phyloP scores from a whole-genome alignment of 2,113 vertebrate genomes.

The Chaetops frenatus region DNA sequence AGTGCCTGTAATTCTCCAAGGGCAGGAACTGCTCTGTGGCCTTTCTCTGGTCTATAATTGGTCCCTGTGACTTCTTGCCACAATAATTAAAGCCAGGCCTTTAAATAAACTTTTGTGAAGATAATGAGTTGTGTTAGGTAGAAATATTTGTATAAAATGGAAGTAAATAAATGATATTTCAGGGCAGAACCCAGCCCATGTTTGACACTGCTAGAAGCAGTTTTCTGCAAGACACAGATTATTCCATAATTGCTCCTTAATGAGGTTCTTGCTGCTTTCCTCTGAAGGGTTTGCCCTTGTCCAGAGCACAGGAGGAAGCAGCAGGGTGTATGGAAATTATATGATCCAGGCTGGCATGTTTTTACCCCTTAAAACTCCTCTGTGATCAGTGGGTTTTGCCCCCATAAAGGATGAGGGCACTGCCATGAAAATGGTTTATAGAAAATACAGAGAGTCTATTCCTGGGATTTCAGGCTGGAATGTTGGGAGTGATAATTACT shows the following conservation, averaged over 20 bases:
- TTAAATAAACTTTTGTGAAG: background rate
- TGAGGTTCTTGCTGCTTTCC: background rate
- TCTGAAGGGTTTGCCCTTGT: background rate
- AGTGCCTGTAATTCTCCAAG: background rate
- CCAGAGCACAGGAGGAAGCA: background rate
- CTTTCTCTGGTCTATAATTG: background rate
- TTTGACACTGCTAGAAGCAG: background rate
- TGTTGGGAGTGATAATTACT: background rate
- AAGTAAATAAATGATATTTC: background rate
- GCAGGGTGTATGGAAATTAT: background rate
- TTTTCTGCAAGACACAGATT: background rate
- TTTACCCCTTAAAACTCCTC: background rate
- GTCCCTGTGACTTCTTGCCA: background rate
- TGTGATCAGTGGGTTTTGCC: background rate
- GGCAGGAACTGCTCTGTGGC: background rate
- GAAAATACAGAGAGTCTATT: background rate
- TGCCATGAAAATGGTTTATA: rapidly evolving
- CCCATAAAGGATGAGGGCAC: background rate
- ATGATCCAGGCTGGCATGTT: background rate
- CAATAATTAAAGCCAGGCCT: background rate
- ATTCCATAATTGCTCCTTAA: background rate
- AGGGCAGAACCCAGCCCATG: background rate
- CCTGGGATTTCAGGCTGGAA: background rate
- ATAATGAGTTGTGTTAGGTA: background rate
- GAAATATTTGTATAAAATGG: background rate